Percentiles rank a stretch among this genome's conserved stretches.
These are phyloP conservation scores for Odontocolon sp. DNA, from an alignment of 2,888 invertebrate species.

Conservation along the genomic window DNA sequence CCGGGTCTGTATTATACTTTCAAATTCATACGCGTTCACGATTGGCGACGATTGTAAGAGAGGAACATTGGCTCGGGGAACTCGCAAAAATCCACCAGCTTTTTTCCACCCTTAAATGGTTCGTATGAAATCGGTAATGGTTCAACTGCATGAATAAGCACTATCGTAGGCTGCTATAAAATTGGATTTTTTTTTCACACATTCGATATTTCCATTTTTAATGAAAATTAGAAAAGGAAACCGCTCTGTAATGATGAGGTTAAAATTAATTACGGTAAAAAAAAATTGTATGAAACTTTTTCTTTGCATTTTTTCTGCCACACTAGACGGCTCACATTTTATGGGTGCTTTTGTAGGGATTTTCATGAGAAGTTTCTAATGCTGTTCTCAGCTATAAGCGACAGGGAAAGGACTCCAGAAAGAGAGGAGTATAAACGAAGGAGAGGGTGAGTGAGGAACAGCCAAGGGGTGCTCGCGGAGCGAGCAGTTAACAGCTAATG, in stretches of 20 bases:
- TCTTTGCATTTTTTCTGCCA: conserved; percentile 9
- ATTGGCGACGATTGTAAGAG: conserved; percentile 70
- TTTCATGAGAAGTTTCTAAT: conserved; percentile 55
- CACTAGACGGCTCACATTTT: conserved; percentile 53
- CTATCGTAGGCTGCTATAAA: conserved; percentile 48
- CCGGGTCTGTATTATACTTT: conserved; percentile 72
- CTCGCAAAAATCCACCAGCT: conserved; percentile 64
- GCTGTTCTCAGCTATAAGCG: conserved; percentile 63
- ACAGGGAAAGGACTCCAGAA: conserved; percentile 52
- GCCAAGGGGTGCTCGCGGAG: conserved; percentile 59
- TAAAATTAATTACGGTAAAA: not conserved
- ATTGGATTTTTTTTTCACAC: conserved; percentile 10
- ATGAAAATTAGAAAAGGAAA: too few species aligned
- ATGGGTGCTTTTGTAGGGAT: conserved; percentile 42
- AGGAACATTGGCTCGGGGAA: conserved; percentile 46
- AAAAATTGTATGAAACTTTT: not conserved
- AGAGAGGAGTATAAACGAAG: conserved; percentile 40
- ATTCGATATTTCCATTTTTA: conserved; percentile 8
- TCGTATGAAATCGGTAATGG: conserved; percentile 76
- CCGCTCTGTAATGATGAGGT: too few species aligned
- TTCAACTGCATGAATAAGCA: conserved; percentile 53
- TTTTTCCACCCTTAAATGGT: conserved; percentile 73
- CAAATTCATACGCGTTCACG: conserved; percentile 68
- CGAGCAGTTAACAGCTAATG: conserved; percentile 80
- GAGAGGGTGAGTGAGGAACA: conserved; percentile 36